Evolutionary conservation across 2,113 vertebrate genomes (phyloP).

Genomic region (Turdus rufiventris): DNA sequence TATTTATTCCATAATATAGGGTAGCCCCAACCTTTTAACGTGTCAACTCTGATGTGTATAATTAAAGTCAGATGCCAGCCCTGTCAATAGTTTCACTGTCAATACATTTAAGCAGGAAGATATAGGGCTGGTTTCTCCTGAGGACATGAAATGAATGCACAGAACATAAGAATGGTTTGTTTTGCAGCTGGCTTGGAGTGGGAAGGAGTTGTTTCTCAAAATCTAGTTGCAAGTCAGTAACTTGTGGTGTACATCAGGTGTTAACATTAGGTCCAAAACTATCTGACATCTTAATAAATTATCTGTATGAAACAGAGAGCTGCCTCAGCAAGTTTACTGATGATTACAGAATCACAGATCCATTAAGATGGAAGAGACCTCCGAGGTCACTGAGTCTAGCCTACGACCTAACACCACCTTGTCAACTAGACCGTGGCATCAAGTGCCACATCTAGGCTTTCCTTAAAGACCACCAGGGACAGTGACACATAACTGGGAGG

Average conservation of each 20-base stretch:
- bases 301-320: not conserved
- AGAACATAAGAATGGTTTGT: not conserved
- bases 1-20: not conserved
- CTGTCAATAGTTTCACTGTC: not conserved
- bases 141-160: not conserved
- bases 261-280: not conserved
- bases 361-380: not conserved
- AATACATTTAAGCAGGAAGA: not conserved
- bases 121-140: not conserved
- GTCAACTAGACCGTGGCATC: not conserved
- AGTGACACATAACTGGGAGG: not conserved
- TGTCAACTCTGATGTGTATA: not conserved
- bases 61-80: not conserved
- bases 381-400: not conserved
- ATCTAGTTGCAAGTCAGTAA: not conserved
- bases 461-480: not conserved
- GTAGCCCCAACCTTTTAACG: fast-evolving
- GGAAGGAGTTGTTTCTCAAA: not conserved
- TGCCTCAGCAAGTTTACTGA: not conserved
- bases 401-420: not conserved
- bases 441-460: not conserved
- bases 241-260: not conserved
- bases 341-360: not conserved
- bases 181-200: not conserved
- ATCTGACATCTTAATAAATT: not conserved